Evolutionary conservation across 64 coral and sea anemone species (phyloP), one percentile per base, ranked within the genome.

Genomic region (Montipora efflorescens): DNA sequence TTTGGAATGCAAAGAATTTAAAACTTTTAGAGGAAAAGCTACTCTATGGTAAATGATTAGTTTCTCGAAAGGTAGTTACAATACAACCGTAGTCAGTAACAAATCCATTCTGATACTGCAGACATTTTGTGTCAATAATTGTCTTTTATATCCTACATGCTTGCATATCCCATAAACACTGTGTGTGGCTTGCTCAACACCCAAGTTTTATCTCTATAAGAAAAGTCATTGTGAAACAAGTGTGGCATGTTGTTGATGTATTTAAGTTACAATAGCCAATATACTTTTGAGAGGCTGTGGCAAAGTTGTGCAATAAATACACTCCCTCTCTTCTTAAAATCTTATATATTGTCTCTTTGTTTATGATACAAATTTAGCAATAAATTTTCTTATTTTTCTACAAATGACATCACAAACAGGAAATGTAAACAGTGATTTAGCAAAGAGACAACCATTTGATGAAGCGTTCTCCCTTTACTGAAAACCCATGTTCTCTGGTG

Each of bases 1-100:
- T 86, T 84, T 20, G 47, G 82, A 86, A 86, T 86, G 64, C 45
- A 47, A 50, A 86, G 82, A 86, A 71, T 64, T 8, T 19, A 7
- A 86, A 72, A 12, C 19, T 2, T 10, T 50, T 70, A 18, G 12
- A 50, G 19, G n/a, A 82, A 49, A 47, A 71, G 15, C 22, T 11
- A 22, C 9, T 70, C 3, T 5, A 50, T 51, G 7, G 14, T 7
- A 49, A 3, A 7, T 21, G 21, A 71, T 49, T 86, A 22, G 11
- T 71, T 28, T 20, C 59, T 59, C 0, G 21, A 9, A 67, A 18
- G 62, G 36, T 57, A 11, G 53, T 57, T 6, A 16, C 61, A 64
- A 9, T 64, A 64, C 61, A 4, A 4, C 9, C 1, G 11, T 64
- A 12, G 11, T 64, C 6, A 11, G 53, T 4, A 11, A 57, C 11